Conservation (phyloP, 2,888 invertebrate genomes). For the Agonopterix heracliana region DNA sequence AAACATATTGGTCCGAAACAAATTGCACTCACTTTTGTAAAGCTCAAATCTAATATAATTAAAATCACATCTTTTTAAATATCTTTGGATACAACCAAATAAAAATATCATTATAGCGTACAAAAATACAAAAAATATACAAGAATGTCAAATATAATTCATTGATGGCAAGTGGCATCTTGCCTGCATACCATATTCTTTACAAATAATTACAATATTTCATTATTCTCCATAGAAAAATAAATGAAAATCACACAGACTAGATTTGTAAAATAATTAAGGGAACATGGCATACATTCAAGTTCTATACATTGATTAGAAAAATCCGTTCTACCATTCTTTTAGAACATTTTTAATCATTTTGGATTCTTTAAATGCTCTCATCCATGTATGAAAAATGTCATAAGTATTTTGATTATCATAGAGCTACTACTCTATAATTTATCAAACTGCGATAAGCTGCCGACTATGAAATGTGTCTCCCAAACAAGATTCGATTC, state of each 20-base stretch:
- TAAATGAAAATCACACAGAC: slow-evolving; percentile 30
- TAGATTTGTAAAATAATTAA: slow-evolving; percentile 22
- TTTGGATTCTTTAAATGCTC: no score
- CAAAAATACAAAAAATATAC: slow-evolving; percentile 73
- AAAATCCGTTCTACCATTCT: neutral
- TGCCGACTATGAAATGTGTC: no score
- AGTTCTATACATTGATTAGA: slow-evolving; percentile 9
- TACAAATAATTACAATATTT: slow-evolving; percentile 8
- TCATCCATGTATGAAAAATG: no score
- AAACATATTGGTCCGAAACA: slow-evolving; percentile 39
- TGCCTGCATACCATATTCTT: slow-evolving; percentile 22
- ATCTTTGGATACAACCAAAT: slow-evolving; percentile 74
- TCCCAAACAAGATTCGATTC: no score
- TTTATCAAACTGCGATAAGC: no score
- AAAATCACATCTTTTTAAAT: slow-evolving; percentile 73
- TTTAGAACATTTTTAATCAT: no score
- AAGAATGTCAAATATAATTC: slow-evolving; percentile 48
- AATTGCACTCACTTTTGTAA: slow-evolving; percentile 68
- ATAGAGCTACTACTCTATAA: no score
- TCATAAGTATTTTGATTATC: no score
- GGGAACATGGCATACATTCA: slow-evolving; percentile 22
- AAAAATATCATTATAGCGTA: slow-evolving; percentile 58
- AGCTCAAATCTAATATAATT: slow-evolving; percentile 65
- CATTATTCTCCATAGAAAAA: slow-evolving; percentile 13
- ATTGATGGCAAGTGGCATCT: slow-evolving; percentile 25